Percentiles rank a stretch among this genome's conserved stretches.
These are phyloP conservation scores for Malacoraja senta DNA, from an alignment of 2,797 vertebrate genomes.

Conservation along the genomic window DNA sequence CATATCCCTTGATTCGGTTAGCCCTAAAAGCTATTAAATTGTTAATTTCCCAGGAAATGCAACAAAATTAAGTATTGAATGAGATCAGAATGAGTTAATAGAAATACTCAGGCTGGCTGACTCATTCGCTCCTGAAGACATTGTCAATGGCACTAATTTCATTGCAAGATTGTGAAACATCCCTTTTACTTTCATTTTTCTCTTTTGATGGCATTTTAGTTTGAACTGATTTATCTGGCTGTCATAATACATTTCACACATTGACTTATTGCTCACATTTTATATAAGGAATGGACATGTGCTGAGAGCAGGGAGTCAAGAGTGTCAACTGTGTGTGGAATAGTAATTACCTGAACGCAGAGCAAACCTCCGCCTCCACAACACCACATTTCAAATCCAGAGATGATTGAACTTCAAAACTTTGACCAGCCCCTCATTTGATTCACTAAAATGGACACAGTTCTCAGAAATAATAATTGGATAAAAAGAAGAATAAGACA, in stretches of 20 bases:
- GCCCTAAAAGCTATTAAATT: not conserved
- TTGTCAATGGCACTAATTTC: slow-evolving; percentile 17
- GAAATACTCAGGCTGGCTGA: slow-evolving; percentile 5
- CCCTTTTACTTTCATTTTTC: slow-evolving; percentile 16
- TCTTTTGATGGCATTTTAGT: slow-evolving; percentile 17
- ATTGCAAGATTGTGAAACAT: slow-evolving; percentile 21
- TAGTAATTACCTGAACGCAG: not conserved
- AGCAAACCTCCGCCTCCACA: not conserved
- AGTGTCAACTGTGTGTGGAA: not conserved
- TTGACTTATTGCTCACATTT: slow-evolving; percentile 29
- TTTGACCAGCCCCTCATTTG: not conserved
- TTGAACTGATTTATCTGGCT: slow-evolving; percentile 34
- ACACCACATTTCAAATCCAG: not conserved
- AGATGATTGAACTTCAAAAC: not conserved
- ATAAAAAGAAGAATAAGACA: not conserved
- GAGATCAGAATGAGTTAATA: slow-evolving; percentile 20
- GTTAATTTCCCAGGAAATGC: slow-evolving; percentile 6
- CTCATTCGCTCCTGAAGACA: slow-evolving; percentile 26
- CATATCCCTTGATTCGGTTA: too few species aligned
- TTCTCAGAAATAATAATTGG: not conserved
- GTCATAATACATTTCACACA: slow-evolving; percentile 32
- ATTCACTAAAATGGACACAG: not conserved
- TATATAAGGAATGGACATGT: slow-evolving; percentile 1
- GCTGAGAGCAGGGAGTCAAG: slow-evolving; percentile 10
- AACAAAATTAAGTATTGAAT: not conserved